Conservation (phyloP, 2,888 invertebrate species). For the Heliconius aoede region DNA sequence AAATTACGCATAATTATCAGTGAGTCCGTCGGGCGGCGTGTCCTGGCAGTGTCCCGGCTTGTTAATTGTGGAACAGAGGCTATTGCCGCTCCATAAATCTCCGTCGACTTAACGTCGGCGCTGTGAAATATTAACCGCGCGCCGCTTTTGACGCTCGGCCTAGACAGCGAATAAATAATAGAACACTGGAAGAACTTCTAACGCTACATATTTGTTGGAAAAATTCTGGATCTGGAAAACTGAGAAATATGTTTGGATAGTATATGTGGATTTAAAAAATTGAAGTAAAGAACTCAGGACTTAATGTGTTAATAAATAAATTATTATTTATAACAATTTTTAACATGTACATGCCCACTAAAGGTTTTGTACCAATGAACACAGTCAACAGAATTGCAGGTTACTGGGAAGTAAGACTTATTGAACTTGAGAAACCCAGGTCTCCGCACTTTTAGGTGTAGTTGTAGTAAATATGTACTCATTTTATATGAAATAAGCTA, state of each 20-base stretch:
- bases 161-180: conserved; percentile 71
- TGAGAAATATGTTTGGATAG: neutral
- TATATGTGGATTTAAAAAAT: neutral
- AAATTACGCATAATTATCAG: conserved; percentile 45
- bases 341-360: neutral
- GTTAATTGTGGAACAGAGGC: conserved; percentile 80
- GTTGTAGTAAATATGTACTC: no score
- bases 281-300: neutral
- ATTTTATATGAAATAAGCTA: no score
- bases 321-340: neutral
- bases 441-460: no score
- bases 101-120: conserved; percentile 78
- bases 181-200: conserved; percentile 60
- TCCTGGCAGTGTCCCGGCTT: conserved; percentile 56
- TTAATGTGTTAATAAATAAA: no score
- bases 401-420: no score
- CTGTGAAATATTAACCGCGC: conserved; percentile 80
- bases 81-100: conserved; percentile 74
- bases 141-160: conserved; percentile 73
- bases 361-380: no score
- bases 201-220: conserved; percentile 46
- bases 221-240: conserved; percentile 17
- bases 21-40: conserved; percentile 46
- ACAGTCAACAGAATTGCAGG: no score
- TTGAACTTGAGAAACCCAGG: no score